Evolutionary conservation across 1,140 invertebrate genomes (phyloP).

Genomic region (Armadillidium nasatum): DNA sequence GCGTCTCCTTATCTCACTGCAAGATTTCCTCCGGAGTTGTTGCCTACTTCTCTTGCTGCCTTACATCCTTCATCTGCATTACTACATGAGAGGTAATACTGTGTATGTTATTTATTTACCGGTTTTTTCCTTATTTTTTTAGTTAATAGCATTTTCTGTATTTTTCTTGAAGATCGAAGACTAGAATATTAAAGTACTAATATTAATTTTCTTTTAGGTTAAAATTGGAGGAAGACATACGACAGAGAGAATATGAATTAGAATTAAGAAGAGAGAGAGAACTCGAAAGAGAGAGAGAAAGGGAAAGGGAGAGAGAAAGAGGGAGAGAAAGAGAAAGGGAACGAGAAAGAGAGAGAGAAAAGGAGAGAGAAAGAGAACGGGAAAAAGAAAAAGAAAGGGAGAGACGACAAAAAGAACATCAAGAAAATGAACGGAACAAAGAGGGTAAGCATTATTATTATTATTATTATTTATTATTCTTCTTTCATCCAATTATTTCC

Average conservation of each 20-base stretch:
- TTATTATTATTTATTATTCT: no score
- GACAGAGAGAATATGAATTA: constrained; percentile 42
- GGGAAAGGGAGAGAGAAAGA: constrained; percentile 44
- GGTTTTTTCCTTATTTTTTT: no score
- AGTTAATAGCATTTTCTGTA: no score
- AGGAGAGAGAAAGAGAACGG: constrained; percentile 35
- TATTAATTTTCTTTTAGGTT: constrained; percentile 20
- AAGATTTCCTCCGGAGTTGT: constrained; percentile 37
- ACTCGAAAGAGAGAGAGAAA: constrained; percentile 40
- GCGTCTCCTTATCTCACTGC: constrained; percentile 35
- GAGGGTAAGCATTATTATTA: neutral
- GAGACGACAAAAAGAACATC: constrained; percentile 48
- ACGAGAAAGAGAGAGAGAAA: constrained; percentile 36
- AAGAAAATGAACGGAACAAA: constrained; percentile 14
- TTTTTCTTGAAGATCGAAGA: no score
- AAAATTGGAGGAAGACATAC: constrained; percentile 42
- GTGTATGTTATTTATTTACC: no score
- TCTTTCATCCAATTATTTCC: no score
- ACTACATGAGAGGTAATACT: constrained; percentile 36
- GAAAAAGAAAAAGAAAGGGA: constrained; percentile 45
- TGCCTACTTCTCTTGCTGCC: constrained; percentile 37
- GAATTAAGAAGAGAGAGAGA: constrained; percentile 40
- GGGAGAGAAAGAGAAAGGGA: constrained; percentile 45
- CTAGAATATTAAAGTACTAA: no score
- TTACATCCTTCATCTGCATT: constrained; percentile 41